phyloP scores from a whole-genome alignment of 2,797 vertebrate species.

The Acestrorhynchus altus region DNA sequence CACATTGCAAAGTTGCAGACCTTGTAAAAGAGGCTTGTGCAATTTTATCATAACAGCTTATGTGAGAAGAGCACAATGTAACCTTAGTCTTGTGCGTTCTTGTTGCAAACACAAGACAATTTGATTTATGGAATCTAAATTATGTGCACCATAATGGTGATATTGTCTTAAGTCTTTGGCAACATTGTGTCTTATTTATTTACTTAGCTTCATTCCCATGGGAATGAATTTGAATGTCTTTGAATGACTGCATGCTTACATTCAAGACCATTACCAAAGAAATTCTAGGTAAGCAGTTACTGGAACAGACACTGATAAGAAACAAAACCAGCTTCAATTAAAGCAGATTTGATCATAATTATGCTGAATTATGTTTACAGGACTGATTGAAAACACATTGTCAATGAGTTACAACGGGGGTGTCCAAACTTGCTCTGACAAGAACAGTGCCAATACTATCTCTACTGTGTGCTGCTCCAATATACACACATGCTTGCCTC shows the following conservation, averaged over 20 bases:
- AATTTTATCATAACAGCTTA: background rate
- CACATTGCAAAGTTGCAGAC: background rate
- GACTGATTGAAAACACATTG: background rate
- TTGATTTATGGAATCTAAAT: background rate
- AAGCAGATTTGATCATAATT: background rate
- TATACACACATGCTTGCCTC: too few species aligned
- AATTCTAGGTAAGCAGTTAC: conserved; percentile 13
- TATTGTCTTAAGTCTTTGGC: background rate
- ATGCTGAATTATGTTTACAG: conserved; percentile 1
- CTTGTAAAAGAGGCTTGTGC: background rate
- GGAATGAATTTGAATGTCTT: conserved; percentile 37
- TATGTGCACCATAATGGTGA: background rate
- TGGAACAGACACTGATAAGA: background rate
- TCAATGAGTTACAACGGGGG: background rate
- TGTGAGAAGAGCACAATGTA: background rate
- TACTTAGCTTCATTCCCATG: background rate
- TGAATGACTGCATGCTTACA: background rate
- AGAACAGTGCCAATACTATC: too few species aligned
- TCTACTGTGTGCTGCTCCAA: too few species aligned
- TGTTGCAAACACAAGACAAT: background rate
- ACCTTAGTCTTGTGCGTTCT: background rate
- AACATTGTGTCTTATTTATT: conserved; percentile 4
- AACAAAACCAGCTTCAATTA: background rate
- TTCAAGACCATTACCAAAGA: conserved; percentile 19
- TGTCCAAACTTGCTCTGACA: too few species aligned